Evolutionary conservation across 2,113 vertebrate genomes (phyloP).

Genomic region (Haemorhous mexicanus): DNA sequence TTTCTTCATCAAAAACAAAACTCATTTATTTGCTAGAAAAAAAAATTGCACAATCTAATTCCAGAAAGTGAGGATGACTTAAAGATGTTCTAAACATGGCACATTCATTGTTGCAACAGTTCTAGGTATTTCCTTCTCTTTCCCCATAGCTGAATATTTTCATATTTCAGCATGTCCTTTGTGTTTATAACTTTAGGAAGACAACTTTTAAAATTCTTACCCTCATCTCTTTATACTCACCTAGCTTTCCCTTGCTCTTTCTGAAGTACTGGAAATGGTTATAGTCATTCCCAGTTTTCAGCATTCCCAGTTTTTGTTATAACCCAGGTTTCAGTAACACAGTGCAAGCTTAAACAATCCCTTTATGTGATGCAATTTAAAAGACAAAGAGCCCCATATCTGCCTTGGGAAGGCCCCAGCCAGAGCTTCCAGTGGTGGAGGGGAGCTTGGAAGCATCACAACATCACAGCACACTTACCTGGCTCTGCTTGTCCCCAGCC

Average conservation of each 20-base stretch:
- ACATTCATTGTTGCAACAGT: slow-evolving; percentile 58
- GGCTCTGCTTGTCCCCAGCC: background rate
- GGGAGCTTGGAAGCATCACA: background rate
- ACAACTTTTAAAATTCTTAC: background rate
- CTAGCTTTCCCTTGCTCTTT: background rate
- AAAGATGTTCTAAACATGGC: slow-evolving; percentile 62
- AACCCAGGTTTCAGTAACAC: background rate
- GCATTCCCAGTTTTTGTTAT: background rate
- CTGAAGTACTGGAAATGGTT: background rate
- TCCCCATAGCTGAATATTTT: background rate
- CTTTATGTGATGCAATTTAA: too few species aligned
- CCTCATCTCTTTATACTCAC: background rate
- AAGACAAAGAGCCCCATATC: rapidly evolving
- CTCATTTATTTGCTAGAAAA: slow-evolving; percentile 19
- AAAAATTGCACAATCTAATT: slow-evolving; percentile 69
- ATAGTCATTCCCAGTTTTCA: background rate
- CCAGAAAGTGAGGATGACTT: slow-evolving; percentile 73
- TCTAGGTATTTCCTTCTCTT: slow-evolving; percentile 68
- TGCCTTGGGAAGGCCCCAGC: background rate
- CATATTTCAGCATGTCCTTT: slow-evolving; percentile 45
- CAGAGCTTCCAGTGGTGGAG: background rate
- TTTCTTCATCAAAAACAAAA: slow-evolving; percentile 41
- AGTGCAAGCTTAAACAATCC: background rate
- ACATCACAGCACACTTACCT: rapidly evolving
- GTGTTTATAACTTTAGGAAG: background rate